A percentile compares a stretch with the other conserved stretches of the same genome.
These are phyloP conservation scores for Catajapyx aquilonaris DNA, from an alignment of 1,140 invertebrate genomes.

Conservation along the genomic window DNA sequence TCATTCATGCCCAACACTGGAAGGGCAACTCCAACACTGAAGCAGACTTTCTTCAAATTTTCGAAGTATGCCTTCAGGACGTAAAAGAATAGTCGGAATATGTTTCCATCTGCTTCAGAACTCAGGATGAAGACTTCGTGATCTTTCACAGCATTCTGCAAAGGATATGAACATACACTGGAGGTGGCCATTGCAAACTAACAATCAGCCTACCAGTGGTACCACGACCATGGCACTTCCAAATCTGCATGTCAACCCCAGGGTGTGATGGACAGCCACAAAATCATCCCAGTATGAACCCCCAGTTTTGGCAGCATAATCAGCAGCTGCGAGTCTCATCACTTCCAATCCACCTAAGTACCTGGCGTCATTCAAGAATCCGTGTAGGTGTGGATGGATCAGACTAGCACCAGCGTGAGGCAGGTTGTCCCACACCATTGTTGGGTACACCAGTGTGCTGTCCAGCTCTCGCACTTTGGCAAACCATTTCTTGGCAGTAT, in stretches of 20 bases:
- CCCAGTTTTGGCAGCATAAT: slow-evolving; percentile 12
- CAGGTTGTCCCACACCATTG: slow-evolving; percentile 24
- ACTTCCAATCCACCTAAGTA: slow-evolving; percentile 22
- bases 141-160: slow-evolving; percentile 22
- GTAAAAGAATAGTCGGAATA: slow-evolving; percentile 19
- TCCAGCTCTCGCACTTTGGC: slow-evolving; percentile 9
- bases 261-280: slow-evolving; percentile 18
- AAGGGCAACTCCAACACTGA: slow-evolving; percentile 19
- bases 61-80: slow-evolving; percentile 21
- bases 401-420: slow-evolving; percentile 27
- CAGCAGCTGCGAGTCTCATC: slow-evolving; percentile 17
- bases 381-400: slow-evolving; percentile 29
- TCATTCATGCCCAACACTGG: slow-evolving; percentile 14
- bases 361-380: slow-evolving; percentile 16
- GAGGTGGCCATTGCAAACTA: too few relatives aligned
- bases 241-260: slow-evolving; percentile 19
- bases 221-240: slow-evolving; percentile 20
- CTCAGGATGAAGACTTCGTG: slow-evolving; percentile 24
- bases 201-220: slow-evolving; percentile 20
- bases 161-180: too few relatives aligned
- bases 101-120: slow-evolving; percentile 15
- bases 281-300: slow-evolving; percentile 21
- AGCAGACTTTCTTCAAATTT: slow-evolving; percentile 19
- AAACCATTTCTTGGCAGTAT: slow-evolving; percentile 20
- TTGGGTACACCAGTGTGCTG: slow-evolving; percentile 16